Percentiles rank a stretch among this genome's conserved stretches.
phyloP scores from a whole-genome alignment of 2,797 vertebrate species.

The Nyctibius grandis region DNA sequence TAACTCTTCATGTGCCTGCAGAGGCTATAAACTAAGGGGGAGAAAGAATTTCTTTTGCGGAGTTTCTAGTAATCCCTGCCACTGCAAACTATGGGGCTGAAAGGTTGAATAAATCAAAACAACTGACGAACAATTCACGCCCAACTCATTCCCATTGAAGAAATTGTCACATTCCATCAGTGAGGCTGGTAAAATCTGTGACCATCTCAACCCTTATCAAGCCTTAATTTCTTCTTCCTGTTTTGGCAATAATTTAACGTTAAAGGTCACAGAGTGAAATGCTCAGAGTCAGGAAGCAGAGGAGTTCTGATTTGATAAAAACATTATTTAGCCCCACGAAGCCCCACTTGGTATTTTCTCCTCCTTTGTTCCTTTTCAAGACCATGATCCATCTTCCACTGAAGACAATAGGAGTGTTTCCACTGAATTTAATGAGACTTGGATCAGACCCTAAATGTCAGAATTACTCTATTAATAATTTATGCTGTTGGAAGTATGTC shows the following conservation, averaged over 20 bases:
- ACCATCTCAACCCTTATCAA: slow-evolving; percentile 54
- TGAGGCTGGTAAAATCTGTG: slow-evolving; percentile 46
- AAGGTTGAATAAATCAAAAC: slow-evolving; percentile 52
- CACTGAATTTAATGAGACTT: slow-evolving; percentile 65
- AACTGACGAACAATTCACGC: slow-evolving; percentile 43
- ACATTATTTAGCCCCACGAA: slow-evolving; percentile 49
- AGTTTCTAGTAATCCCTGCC: slow-evolving; percentile 46
- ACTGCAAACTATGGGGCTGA: background rate
- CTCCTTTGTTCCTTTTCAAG: slow-evolving; percentile 59
- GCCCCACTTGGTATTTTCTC: slow-evolving; percentile 53
- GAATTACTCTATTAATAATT: slow-evolving; percentile 69
- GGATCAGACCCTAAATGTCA: slow-evolving; percentile 64
- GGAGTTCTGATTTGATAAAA: slow-evolving; percentile 62
- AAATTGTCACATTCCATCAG: slow-evolving; percentile 60
- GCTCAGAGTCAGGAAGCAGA: slow-evolving; percentile 48
- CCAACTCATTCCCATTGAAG: slow-evolving; percentile 48
- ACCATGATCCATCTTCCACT: slow-evolving; percentile 60
- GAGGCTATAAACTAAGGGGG: slow-evolving; percentile 12
- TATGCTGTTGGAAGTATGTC: slow-evolving; percentile 61
- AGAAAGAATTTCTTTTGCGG: slow-evolving; percentile 25
- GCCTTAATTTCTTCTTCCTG: slow-evolving; percentile 62
- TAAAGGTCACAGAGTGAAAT: slow-evolving; percentile 61
- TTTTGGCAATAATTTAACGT: slow-evolving; percentile 67
- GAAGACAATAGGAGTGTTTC: slow-evolving; percentile 67
- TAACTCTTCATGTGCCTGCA: slow-evolving; percentile 43